Evolutionary conservation across 2,888 invertebrate species (phyloP).

Genomic region (Leptogaster cylindrica): DNA sequence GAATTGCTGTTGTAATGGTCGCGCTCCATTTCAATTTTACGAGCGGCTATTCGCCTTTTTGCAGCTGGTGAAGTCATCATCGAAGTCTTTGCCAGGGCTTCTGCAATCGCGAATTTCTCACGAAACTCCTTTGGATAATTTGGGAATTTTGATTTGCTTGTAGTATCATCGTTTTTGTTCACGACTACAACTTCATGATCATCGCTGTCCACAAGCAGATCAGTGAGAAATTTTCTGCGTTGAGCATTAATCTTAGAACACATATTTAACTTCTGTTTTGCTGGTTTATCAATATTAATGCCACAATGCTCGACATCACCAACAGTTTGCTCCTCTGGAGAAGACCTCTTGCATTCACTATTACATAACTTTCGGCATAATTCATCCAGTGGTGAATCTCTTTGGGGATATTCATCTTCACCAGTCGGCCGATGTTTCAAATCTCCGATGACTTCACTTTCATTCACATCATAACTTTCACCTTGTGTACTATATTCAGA

Average conservation of each 20-base stretch:
- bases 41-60: slow-evolving; percentile 65
- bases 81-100: slow-evolving; percentile 66
- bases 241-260: slow-evolving; percentile 50
- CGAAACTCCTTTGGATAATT: slow-evolving; percentile 51
- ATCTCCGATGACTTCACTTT: slow-evolving; percentile 9
- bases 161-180: slow-evolving; percentile 39
- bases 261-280: background rate
- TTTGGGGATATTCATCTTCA: background rate
- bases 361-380: slow-evolving; percentile 57
- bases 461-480: slow-evolving; percentile 48
- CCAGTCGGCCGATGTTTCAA: background rate
- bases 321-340: background rate
- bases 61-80: slow-evolving; percentile 67
- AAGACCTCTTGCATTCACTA: slow-evolving; percentile 51
- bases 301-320: background rate
- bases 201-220: slow-evolving; percentile 47
- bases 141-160: background rate
- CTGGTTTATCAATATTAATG: background rate
- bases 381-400: slow-evolving; percentile 50
- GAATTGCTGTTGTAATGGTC: slow-evolving; percentile 50
- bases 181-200: slow-evolving; percentile 22
- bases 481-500: slow-evolving; percentile 35
- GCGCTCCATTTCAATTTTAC: slow-evolving; percentile 65
- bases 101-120: slow-evolving; percentile 65
- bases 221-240: slow-evolving; percentile 53